A percentile compares a stretch with the other conserved stretches of the same genome.
Conservation (phyloP, 2,113 vertebrate species). For the Oceanites oceanicus region DNA sequence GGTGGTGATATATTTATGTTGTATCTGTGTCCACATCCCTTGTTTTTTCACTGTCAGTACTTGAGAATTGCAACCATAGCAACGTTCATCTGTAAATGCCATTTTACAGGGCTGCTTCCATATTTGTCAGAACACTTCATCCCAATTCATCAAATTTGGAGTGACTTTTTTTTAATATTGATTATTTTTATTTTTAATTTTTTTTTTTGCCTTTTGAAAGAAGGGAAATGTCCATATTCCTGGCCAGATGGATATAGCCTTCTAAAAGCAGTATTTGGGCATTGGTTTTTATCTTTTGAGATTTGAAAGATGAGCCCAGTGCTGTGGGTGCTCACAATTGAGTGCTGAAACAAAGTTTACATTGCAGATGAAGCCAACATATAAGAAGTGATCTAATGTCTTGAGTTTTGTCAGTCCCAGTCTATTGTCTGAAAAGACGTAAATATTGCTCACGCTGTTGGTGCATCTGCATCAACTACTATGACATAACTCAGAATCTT, state of each 20-base stretch:
- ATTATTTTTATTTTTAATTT: neutral
- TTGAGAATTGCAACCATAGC: constrained; percentile 63
- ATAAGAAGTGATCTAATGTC: neutral
- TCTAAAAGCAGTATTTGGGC: neutral
- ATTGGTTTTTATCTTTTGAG: neutral
- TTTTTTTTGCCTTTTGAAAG: neutral
- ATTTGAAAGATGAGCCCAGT: neutral
- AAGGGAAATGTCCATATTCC: neutral
- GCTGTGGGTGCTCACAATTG: neutral
- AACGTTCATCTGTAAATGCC: constrained; percentile 45
- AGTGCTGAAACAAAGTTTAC: neutral
- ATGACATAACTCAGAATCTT: neutral
- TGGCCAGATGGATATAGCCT: neutral
- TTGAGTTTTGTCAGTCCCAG: neutral
- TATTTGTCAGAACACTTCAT: constrained; percentile 34
- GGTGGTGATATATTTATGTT: constrained; percentile 28
- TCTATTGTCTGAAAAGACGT: neutral
- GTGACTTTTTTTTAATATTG: neutral
- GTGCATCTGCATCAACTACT: neutral
- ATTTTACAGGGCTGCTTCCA: constrained; percentile 29
- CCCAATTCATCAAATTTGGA: neutral
- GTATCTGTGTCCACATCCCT: constrained; percentile 14
- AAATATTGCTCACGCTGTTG: neutral
- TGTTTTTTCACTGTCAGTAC: constrained; percentile 44
- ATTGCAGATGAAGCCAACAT: neutral